Evolutionary conservation across 2,888 invertebrate genomes (phyloP).

Genomic region (Aphodius sticticus): DNA sequence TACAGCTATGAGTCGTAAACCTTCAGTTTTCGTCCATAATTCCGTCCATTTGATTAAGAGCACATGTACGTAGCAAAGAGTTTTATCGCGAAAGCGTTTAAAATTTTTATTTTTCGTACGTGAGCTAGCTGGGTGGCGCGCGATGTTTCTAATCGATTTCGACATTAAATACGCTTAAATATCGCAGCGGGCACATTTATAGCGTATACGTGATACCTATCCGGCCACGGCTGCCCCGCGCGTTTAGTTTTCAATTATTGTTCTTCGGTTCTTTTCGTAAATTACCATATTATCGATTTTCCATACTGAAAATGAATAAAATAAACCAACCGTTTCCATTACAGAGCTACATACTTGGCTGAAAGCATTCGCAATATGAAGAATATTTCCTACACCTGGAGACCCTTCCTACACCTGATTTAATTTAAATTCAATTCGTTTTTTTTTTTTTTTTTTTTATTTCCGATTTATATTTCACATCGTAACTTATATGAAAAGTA

Average conservation of each 20-base stretch:
- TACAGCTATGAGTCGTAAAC: not conserved
- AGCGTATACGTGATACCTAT: not conserved
- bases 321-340: not conserved
- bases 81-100: not conserved
- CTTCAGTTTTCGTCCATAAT: not conserved
- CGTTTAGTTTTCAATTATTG: constrained; percentile 4
- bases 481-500: not conserved
- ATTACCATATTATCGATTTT: not conserved
- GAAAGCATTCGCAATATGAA: not conserved
- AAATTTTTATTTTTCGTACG: not conserved
- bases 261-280: not conserved
- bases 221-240: not conserved
- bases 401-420: too few relatives aligned
- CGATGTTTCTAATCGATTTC: not conserved
- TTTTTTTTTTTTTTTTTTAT: too few relatives aligned
- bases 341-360: not conserved
- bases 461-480: too few relatives aligned
- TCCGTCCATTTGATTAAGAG: not conserved
- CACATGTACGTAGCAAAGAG: not conserved
- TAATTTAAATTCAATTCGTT: too few relatives aligned
- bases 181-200: not conserved
- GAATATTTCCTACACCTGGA: too few relatives aligned
- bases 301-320: not conserved
- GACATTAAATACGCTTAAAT: constrained; percentile 4
- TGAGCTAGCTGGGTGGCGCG: not conserved